phyloP scores from a whole-genome alignment of 37 sponge, comb jelly and placozoan species.

The Aplysina aerophoba region DNA sequence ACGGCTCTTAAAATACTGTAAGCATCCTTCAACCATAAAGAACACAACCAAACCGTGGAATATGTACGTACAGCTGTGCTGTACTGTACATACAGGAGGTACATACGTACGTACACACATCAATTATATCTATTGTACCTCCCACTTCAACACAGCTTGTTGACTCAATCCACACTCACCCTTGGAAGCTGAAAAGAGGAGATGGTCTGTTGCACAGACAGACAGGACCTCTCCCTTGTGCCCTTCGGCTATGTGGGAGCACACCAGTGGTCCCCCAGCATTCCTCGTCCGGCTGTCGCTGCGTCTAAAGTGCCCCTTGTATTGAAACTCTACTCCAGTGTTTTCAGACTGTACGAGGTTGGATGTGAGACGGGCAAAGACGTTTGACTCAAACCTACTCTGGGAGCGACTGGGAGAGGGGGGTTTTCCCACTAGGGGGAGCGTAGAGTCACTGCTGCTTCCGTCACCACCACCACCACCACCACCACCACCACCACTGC shows the following conservation, averaged over 20 bases:
- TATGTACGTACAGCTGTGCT: constrained; percentile 18
- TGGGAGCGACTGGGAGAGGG: background rate
- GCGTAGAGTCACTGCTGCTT: background rate
- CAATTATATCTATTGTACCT: too few relatives aligned
- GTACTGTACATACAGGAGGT: too few relatives aligned
- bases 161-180: constrained; percentile 37
- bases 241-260: constrained; percentile 73
- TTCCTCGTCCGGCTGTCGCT: constrained; percentile 18
- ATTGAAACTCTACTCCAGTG: background rate
- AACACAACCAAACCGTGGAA: too few relatives aligned
- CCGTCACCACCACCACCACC: too few relatives aligned
- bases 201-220: constrained; percentile 57
- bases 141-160: too few relatives aligned
- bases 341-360: background rate
- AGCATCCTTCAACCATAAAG: too few relatives aligned
- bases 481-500: too few relatives aligned
- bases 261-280: constrained; percentile 37
- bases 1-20: too few relatives aligned
- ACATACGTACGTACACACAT: constrained; percentile 17
- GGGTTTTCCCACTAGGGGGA: background rate
- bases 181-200: constrained; percentile 81
- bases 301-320: constrained; percentile 26
- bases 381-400: background rate
- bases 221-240: constrained; percentile 68
- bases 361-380: constrained; percentile 20